These are phyloP conservation scores for Phymatocera aterrima DNA, from an alignment of 2,888 invertebrate genomes.

Conservation along the genomic window DNA sequence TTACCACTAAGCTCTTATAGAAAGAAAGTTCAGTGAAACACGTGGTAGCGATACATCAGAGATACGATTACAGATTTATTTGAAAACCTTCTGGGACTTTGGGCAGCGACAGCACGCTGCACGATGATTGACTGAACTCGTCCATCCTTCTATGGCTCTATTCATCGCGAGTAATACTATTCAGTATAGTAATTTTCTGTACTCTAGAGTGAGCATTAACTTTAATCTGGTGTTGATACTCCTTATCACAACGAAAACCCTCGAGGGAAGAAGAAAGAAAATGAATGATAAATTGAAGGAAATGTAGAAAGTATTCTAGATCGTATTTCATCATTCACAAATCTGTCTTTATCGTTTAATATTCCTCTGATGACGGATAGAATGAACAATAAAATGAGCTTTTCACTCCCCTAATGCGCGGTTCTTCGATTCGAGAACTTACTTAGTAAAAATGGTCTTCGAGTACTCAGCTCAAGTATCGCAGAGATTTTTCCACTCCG, in stretches of 20 bases:
- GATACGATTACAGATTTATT: background rate
- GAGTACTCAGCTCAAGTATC: conserved; percentile 10
- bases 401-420: background rate
- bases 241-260: background rate
- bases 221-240: background rate
- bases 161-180: background rate
- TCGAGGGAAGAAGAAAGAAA: no score
- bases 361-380: no score
- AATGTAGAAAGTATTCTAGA: no score
- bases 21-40: background rate
- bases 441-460: background rate
- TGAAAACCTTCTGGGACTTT: background rate
- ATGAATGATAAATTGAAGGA: no score
- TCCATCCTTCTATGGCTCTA: background rate
- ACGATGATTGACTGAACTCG: background rate
- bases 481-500: background rate
- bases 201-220: background rate
- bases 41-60: background rate
- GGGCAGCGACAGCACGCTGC: background rate
- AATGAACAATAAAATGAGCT: no score
- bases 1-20: background rate
- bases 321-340: no score
- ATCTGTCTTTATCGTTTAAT: no score
- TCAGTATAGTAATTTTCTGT: background rate
- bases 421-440: background rate